A percentile compares a stretch with the other conserved stretches of the same genome.
Conservation (phyloP, 2,113 vertebrate species). For the Haplotaxodon microlepis region DNA sequence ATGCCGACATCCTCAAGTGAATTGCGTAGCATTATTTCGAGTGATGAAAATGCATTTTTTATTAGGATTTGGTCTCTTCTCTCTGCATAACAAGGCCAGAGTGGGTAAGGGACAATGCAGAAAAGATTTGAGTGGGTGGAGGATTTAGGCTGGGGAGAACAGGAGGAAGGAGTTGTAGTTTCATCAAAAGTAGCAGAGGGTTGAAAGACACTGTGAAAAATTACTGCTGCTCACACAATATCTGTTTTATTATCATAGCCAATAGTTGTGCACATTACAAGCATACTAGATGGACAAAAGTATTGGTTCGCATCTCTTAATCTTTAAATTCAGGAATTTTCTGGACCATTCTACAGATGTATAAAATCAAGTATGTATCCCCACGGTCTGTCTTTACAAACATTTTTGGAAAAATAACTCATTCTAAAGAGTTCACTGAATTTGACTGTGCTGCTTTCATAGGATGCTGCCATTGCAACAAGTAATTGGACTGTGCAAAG, state of each 20-base stretch:
- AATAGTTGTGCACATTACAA: not conserved
- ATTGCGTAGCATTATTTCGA: slow-evolving; percentile 18
- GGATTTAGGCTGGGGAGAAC: not conserved
- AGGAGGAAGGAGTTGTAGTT: not conserved
- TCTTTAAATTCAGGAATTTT: not conserved
- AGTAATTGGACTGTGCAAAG: not conserved
- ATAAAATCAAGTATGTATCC: not conserved
- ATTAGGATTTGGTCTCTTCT: not conserved
- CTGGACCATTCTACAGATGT: not conserved
- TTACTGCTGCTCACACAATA: not conserved
- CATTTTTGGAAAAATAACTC: not conserved
- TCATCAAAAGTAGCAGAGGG: not conserved
- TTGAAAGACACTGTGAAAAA: not conserved
- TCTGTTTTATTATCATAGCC: not conserved
- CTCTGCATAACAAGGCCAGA: not conserved
- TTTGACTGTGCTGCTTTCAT: not conserved
- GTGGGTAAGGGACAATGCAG: not conserved
- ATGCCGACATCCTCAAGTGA: slow-evolving; percentile 7
- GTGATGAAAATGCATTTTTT: slow-evolving; percentile 23
- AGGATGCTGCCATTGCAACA: not conserved
- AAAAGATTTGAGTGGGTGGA: not conserved
- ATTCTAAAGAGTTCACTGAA: not conserved
- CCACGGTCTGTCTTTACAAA: not conserved
- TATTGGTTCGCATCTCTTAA: not conserved
- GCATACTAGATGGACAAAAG: not conserved